phyloP scores from a whole-genome alignment of 2,797 vertebrate species.

The Hippopotamyrus pictus region DNA sequence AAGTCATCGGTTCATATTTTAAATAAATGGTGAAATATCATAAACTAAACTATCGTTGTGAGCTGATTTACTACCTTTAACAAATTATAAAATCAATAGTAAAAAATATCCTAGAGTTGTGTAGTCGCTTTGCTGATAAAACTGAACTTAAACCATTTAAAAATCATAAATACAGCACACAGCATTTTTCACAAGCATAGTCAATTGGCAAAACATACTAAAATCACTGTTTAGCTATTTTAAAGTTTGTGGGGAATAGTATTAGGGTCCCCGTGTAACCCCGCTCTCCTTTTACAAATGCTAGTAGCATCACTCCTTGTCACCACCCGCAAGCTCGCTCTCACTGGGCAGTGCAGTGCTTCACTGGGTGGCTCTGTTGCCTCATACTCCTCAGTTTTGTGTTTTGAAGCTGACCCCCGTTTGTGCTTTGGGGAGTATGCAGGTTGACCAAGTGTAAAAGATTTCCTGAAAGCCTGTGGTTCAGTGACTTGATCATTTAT shows the following conservation, averaged over 20 bases:
- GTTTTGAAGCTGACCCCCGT: neutral
- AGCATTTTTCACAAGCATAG: neutral
- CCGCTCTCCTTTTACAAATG: neutral
- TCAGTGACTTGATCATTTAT: neutral
- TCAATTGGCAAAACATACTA: neutral
- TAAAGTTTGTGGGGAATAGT: neutral
- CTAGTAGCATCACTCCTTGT: neutral
- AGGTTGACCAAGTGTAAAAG: neutral
- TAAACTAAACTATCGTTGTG: neutral
- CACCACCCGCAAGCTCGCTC: neutral
- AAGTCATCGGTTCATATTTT: neutral
- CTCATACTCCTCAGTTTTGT: neutral
- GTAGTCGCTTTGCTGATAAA: neutral
- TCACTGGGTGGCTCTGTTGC: neutral
- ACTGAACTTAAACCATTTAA: neutral
- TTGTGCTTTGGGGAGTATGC: neutral
- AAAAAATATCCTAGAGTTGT: neutral
- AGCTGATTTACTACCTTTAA: neutral
- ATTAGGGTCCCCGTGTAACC: neutral
- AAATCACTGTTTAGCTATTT: neutral
- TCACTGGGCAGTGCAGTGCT: neutral
- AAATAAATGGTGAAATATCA: neutral
- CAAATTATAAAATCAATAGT: neutral
- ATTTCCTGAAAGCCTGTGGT: neutral
- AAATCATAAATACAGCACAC: neutral